Evolutionary conservation across 2,888 invertebrate species (phyloP).

Genomic region (Agapostemon virescens): DNA sequence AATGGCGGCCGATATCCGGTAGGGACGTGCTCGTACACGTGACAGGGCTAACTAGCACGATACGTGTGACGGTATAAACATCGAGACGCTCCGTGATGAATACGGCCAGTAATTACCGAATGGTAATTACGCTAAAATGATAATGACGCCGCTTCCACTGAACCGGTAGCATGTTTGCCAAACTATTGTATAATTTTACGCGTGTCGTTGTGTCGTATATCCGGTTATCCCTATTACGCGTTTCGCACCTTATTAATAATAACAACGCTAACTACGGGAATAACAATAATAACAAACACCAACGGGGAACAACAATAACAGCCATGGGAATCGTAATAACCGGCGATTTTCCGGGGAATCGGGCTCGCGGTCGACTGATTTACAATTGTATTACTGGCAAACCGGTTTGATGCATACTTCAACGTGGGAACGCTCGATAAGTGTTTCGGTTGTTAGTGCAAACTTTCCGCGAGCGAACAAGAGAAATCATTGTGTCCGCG

Average conservation of each 20-base stretch:
- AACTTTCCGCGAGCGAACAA: constrained; percentile 1
- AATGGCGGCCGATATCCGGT: constrained; percentile 14
- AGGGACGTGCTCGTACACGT: constrained; percentile 31
- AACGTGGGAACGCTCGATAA: neutral
- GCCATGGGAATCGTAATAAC: neutral
- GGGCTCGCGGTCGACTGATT: constrained; percentile 1
- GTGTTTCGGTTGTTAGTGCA: neutral
- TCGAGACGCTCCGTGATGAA: constrained; percentile 60
- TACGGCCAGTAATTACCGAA: constrained; percentile 65
- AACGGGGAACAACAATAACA: neutral
- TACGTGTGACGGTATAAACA: constrained; percentile 61
- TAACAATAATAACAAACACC: constrained; percentile 12
- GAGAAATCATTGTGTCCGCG: neutral
- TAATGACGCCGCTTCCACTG: constrained; percentile 63
- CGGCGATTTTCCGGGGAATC: constrained; percentile 10
- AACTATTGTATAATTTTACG: constrained; percentile 65
- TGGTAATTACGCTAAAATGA: constrained; percentile 70
- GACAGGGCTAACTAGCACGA: constrained; percentile 48
- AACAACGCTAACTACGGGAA: constrained; percentile 17
- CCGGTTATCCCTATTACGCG: constrained; percentile 39
- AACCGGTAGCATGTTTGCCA: constrained; percentile 60
- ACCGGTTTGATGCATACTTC: neutral
- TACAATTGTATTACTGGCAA: constrained; percentile 1
- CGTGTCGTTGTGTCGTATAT: constrained; percentile 14
- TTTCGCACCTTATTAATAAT: constrained; percentile 57